Evolutionary conservation across 2,797 vertebrate species (phyloP), one percentile per base, ranked within the genome.

Genomic region (Mus caroli): DNA sequence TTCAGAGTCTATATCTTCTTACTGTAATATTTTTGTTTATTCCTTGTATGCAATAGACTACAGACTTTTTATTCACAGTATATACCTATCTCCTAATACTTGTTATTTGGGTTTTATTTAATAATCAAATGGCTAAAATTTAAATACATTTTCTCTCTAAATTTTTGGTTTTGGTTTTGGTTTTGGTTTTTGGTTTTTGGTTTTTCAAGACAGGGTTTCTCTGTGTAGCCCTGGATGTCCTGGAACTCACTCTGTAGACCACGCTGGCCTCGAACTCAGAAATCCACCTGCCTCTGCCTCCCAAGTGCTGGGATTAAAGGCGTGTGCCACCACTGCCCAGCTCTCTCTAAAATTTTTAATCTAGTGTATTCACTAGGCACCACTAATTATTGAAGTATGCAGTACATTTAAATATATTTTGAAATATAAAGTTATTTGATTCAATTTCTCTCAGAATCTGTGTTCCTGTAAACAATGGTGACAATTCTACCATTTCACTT

Each of bases 361-460:
- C 6, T 84, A 82, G 64, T 20, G 60, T 76, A 37, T 62, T 87
- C n/a, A 91, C 24, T 34, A 79, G 90, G 58, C 4, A 86, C 17
- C 56, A 78, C 82, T 28, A 84, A 26, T 60, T 92, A 94, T 84
- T 88, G 26, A 90, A 92, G 12, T 86, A 58, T 14, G 5, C 24
- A 64, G 24, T 26, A 69, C 46, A 94, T 88, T 78, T 85, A 77
- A 84, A 15, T 14, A 20, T 34, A 78, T 79, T 91, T 96, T 88
- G 20, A 94, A 93, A 91, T 86, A 43, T 4, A 92, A 93, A 52
- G 46, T 90, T 93, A 54, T 86, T 91, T 40, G 83, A 69, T 76
- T 34, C 34, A 75, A 88, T 83, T 94, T 34, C 80, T 15, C 46
- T 43, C 82, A 90, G 28, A 83, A 52, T 88, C 54, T 80, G 3